Evolutionary conservation across 2,113 vertebrate species (phyloP), one percentile per base, ranked within the genome.

Genomic region (Oncorhynchus tshawytscha): DNA sequence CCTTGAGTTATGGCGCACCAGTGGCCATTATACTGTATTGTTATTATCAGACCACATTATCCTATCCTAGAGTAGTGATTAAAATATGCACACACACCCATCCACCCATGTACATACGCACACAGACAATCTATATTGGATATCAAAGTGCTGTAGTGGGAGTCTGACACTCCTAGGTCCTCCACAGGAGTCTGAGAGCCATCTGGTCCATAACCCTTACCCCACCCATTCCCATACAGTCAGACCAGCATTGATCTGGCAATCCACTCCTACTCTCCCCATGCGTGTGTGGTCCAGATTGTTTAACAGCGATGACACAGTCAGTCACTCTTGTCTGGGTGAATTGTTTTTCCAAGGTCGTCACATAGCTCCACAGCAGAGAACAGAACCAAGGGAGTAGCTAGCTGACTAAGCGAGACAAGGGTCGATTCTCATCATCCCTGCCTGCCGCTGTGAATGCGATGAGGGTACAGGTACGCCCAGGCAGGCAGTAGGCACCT

Each of bases 281-380:
- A 66, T 62, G 74, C 66, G 78, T 39, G 83, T 80, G 76, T 89
- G 84, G 83, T 86, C 87, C 90, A 91, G 88, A 90, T 90, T 89
- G 88, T 86, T 90, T 82, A 83, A 89, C 79, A 86, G 72, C 73
- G 83, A 85, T 87, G 88, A 87, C 84, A 87, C 75, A 82, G 80
- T 82, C 81, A 70, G 83, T 88, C 76, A 54, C 51, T 54, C 51
- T 15, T 0, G 15, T 18, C 85, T 86, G 84, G 87, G 89, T 78
- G 87, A 78, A 81, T 89, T 83, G 81, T 89, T 88, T 87, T 87
- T 89, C 88, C 87, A 90, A 89, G 89, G 90, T 92, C 84, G 29
- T 29, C 84, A 74, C 85, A 73, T 81, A 18, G 73, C 70, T 82
- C 84, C 70, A 73, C 86, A 72, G 79, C 82, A 73, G 66, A 72